These are phyloP conservation scores for Hippoglossus stenolepis DNA, from an alignment of 2,113 vertebrate species.

Conservation along the genomic window DNA sequence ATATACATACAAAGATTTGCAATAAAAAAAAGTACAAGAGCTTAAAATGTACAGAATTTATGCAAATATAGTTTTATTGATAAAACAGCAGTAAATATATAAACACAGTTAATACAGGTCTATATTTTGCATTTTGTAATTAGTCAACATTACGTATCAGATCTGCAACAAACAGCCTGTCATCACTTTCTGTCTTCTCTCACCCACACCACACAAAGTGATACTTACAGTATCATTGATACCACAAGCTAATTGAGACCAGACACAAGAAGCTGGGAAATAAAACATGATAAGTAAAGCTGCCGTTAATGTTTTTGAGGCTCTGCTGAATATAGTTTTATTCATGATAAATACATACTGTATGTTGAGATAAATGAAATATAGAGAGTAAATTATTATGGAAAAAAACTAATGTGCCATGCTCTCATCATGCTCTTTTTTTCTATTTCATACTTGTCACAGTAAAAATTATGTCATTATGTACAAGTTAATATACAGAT, in stretches of 20 bases:
- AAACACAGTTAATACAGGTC: conserved; percentile 69
- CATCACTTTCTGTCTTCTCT: background rate
- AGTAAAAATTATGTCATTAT: conserved; percentile 49
- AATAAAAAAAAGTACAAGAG: background rate
- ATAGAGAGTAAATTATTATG: conserved; percentile 10
- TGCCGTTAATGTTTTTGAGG: conserved; percentile 51
- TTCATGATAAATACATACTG: background rate
- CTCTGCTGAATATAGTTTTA: conserved; percentile 29
- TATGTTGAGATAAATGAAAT: background rate
- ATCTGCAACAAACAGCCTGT: conserved; percentile 53
- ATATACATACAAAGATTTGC: no score
- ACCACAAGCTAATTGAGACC: background rate
- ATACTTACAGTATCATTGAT: background rate
- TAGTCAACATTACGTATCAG: conserved; percentile 66
- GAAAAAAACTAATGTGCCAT: conserved; percentile 13
- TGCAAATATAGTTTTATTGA: conserved; percentile 79
- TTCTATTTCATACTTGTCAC: background rate
- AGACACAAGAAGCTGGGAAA: background rate
- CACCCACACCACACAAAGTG: background rate
- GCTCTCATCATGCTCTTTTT: conserved; percentile 21
- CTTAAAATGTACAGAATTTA: conserved; percentile 52
- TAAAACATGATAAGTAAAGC: conserved; percentile 19
- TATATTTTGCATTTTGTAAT: conserved; percentile 65
- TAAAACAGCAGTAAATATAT: conserved; percentile 73
- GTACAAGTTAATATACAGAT: conserved; percentile 47